Evolutionary conservation across 2,797 vertebrate genomes (phyloP), one percentile per base, ranked within the genome.

Genomic region (Triplophysa yarkandensis): DNA sequence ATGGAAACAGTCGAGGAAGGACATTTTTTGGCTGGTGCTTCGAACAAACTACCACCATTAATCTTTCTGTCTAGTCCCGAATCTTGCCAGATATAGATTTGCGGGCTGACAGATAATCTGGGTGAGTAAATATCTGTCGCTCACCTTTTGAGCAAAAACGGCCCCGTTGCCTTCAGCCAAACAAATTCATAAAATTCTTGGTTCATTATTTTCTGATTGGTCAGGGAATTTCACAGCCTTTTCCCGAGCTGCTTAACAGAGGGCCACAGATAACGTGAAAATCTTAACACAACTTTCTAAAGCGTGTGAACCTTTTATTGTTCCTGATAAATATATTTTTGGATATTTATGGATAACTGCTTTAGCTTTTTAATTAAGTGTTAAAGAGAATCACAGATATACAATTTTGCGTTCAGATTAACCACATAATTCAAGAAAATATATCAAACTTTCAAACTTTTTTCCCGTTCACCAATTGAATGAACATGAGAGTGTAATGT

Each of bases 11-110:
- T n/a, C n/a, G 23, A 48, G 21, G 28, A 39, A 67, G 50, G 52
- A 76, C 62, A 70, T 50, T 32, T 75, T 68, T 77, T 60, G 70
- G 69, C 19, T 32, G 23, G 10, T 28, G 30, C 64, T 74, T 65
- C 64, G 74, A 80, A 80, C 58, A 69, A 80, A 78, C 34, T 66
- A 30, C 58, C 23, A 17, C 58, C 74, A 74, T 77, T 64, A 65
- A 77, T 77, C 71, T 58, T 77, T 55, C 71, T 14, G 27, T 11
- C 43, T 8, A 36, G 60, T n/a, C n/a, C n/a, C n/a, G n/a, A n/a
- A n/a, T n/a, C n/a, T n/a, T n/a, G n/a, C n/a, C n/a, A n/a, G n/a
- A n/a, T n/a, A n/a, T n/a, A n/a, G n/a, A n/a, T n/a, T n/a, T n/a
- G n/a, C n/a, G n/a, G n/a, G n/a, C n/a, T n/a, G n/a, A n/a, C n/a